Evolutionary conservation across 2,888 invertebrate genomes (phyloP), one percentile per base, ranked within the genome.

Genomic region (Tortricodes alternella): DNA sequence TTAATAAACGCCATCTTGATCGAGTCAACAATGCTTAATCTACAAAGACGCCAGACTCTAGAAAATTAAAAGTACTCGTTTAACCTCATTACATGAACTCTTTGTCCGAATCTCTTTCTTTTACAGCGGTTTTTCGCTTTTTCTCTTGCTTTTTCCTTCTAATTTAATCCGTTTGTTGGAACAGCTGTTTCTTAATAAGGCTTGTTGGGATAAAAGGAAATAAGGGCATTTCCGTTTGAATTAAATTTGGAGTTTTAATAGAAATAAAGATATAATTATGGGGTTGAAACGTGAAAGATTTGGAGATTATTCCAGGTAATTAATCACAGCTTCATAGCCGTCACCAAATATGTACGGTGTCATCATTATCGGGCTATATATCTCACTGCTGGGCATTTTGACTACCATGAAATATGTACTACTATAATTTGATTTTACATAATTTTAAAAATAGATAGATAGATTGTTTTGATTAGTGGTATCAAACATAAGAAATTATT

Each of bases 151-250:
- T 16, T 19, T 44, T 29, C 27, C 44, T 16, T 29, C 18, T 44
- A 44, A 44, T 44, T 50, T 50, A 50, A 50, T 50, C 38, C 50
- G 37, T 50, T 50, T 39, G 50, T 39, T 29, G 19, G 39, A 38
- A 50, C 50, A 50, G 50, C 38, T 50, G 50, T 50, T 50, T 29
- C 50, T 50, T 50, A 29, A 50, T 50, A 50, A 29, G 50, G 29
- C 38, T 19, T 49, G 49, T 49, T 49, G 44, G 13, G 44, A 27
- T 15, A 29, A 39, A 44, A 29, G 1, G 19, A 4, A 29, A 29
- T 7, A 37, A 44, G 9, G 24, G 24, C 5, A 15, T 29, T 44
- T 43, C 23, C 29, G 27, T 29, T 27, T 15, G 11, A 27, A 11
- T 18, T 2, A 4, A 18, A 27, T 43, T 23, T 43, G 2, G 16